Percentiles rank a stretch among this genome's conserved stretches.
Conservation (phyloP, 2,797 vertebrate species). For the Hapalemur alaotrensis region DNA sequence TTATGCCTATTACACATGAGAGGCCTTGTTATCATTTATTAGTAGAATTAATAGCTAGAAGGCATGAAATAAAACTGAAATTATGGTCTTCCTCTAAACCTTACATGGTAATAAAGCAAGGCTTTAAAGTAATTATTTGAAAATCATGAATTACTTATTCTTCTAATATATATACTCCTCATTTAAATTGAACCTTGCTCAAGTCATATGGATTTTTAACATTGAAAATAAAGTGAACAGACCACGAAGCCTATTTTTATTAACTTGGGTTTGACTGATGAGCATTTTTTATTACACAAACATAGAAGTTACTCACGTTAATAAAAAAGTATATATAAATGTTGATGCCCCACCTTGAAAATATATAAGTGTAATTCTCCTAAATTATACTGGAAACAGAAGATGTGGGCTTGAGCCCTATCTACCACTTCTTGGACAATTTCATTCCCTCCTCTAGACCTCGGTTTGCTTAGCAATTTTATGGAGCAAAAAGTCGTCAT, state of each 20-base stretch:
- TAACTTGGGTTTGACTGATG: background rate
- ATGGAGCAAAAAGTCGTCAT: background rate
- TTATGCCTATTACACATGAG: background rate
- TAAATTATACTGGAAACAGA: background rate
- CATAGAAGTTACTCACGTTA: background rate
- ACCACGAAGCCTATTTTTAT: conserved; percentile 19
- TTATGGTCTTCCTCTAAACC: background rate
- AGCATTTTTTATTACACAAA: background rate
- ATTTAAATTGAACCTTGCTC: background rate
- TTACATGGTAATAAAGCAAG: background rate
- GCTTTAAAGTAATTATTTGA: conserved; percentile 20
- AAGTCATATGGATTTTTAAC: background rate
- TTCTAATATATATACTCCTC: background rate
- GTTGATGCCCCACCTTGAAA: background rate
- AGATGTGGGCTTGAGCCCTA: background rate
- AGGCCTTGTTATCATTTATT: background rate
- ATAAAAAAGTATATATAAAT: background rate
- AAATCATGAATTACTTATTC: background rate
- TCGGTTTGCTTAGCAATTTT: background rate
- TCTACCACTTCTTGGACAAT: background rate
- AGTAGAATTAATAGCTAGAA: conserved; percentile 14
- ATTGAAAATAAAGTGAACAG: background rate
- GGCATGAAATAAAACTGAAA: conserved; percentile 39
- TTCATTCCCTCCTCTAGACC: background rate
- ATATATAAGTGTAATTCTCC: background rate